These are phyloP conservation scores for Formicarius rufipectus DNA, from an alignment of 2,113 vertebrate genomes.

Conservation along the genomic window DNA sequence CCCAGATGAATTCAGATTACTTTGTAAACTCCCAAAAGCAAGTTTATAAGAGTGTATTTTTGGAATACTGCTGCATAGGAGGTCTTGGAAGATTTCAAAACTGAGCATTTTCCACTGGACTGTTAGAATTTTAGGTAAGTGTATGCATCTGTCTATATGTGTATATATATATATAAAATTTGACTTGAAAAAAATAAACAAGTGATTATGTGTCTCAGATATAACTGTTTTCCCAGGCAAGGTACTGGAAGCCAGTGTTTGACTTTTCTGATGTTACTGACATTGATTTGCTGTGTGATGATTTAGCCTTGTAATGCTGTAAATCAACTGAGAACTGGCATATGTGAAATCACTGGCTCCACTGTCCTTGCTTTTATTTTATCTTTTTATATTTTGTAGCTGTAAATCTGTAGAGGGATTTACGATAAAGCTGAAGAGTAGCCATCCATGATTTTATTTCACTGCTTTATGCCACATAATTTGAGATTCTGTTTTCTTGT, in stretches of 20 bases:
- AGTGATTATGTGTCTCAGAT: neutral
- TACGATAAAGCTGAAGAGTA: neutral
- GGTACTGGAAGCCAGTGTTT: neutral
- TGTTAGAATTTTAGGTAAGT: neutral
- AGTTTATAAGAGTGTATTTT: neutral
- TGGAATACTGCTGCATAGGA: neutral
- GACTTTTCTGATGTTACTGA: neutral
- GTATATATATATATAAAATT: neutral
- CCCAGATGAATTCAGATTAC: neutral
- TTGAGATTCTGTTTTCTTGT: neutral
- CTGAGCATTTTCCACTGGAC: neutral
- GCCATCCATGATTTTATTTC: neutral
- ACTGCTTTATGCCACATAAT: neutral
- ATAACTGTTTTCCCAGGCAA: neutral
- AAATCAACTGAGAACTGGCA: neutral
- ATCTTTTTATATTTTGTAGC: neutral
- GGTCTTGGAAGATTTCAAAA: neutral
- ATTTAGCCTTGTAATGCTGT: neutral
- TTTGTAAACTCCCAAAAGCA: neutral
- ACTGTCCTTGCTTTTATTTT: neutral
- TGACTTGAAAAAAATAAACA: neutral
- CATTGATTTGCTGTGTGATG: neutral
- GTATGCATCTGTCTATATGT: neutral
- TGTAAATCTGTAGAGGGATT: neutral
- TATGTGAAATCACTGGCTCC: neutral